phyloP scores from a whole-genome alignment of 2,113 vertebrate species.

The Vanacampus margaritifer region DNA sequence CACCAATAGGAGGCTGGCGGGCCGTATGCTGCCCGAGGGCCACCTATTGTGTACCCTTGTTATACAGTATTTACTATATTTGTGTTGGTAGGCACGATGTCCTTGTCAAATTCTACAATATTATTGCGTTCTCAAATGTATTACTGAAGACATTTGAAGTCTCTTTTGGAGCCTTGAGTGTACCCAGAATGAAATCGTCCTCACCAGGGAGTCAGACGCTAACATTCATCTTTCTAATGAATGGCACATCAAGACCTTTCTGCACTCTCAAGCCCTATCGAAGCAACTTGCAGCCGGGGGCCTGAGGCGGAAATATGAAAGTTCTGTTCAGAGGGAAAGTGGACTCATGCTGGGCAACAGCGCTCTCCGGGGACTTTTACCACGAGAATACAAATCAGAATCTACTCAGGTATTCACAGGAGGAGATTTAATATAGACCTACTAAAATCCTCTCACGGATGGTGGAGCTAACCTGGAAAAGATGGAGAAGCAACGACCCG shows the following conservation, averaged over 20 bases:
- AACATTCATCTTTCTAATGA: slow-evolving; percentile 56
- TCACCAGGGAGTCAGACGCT: slow-evolving; percentile 27
- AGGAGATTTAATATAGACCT: slow-evolving; percentile 32
- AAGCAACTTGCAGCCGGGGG: slow-evolving; percentile 31
- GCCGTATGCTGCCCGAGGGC: too few species aligned
- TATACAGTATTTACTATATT: background rate
- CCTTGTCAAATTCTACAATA: background rate
- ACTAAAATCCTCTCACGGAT: slow-evolving; percentile 33
- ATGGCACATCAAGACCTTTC: slow-evolving; percentile 40
- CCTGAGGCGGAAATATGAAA: slow-evolving; percentile 25
- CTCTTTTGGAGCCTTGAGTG: background rate
- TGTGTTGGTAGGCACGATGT: background rate
- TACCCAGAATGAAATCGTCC: slow-evolving; percentile 18
- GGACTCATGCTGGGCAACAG: slow-evolving; percentile 24
- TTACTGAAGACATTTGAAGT: background rate
- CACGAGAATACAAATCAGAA: slow-evolving; percentile 39
- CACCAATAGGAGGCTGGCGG: too few species aligned
- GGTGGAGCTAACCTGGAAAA: slow-evolving; percentile 12
- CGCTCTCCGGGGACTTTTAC: slow-evolving; percentile 15
- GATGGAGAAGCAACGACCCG: background rate
- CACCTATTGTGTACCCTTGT: background rate
- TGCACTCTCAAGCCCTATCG: slow-evolving; percentile 27
- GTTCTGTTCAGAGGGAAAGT: slow-evolving; percentile 53
- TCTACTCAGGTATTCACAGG: slow-evolving; percentile 51
- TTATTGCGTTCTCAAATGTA: background rate